Evolutionary conservation across 2,113 vertebrate genomes (phyloP), one percentile per base, ranked within the genome.

Genomic region (Ammodytes dubius): DNA sequence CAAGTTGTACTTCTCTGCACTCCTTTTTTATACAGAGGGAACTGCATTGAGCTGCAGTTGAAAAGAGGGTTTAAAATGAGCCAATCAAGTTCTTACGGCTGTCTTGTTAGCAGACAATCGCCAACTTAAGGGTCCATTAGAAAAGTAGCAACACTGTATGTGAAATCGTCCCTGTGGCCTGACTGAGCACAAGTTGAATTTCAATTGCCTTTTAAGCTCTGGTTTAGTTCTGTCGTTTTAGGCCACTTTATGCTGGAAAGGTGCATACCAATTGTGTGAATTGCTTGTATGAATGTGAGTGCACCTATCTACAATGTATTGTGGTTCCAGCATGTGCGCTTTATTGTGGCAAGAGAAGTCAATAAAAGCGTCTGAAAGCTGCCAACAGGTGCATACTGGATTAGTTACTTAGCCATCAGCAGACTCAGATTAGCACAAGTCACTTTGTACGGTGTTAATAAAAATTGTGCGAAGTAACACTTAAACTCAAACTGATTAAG

Each of bases 1-100:
- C 73, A 78, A 70, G 43, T 77, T 61, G 67, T 70, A 77, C 54
- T 61, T 47, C 47, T 40, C 13, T 60, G 68, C 46, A 79, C 35
- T 27, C 27, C 27, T 27, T 72, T 68, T 71, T 49, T 74, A 43
- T 50, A 80, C 49, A 58, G 1, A 64, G 43, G 54, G 4, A 84
- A 67, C 42, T 42, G 17, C 40, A 37, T 49, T 56, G 60, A 40
- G 9, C 46, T 47, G 40, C 14, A 59, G 59, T 72, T 53, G 68
- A 66, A 37, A 10, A 59, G 69, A 4, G 12, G 65, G 37, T 63
- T 11, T 54, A 37, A 69, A 54, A 50, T 45, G n/a, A 81, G 59
- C 63, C 59, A 45, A 8, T 69, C 19, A 68, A 63, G 8, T 46
- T 59, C 13, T 46, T 15, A 50, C 57, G 27, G 45, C 14, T 60